Conservation (phyloP, 2,797 vertebrate genomes). For the Sebastes kiyomatsui region DNA sequence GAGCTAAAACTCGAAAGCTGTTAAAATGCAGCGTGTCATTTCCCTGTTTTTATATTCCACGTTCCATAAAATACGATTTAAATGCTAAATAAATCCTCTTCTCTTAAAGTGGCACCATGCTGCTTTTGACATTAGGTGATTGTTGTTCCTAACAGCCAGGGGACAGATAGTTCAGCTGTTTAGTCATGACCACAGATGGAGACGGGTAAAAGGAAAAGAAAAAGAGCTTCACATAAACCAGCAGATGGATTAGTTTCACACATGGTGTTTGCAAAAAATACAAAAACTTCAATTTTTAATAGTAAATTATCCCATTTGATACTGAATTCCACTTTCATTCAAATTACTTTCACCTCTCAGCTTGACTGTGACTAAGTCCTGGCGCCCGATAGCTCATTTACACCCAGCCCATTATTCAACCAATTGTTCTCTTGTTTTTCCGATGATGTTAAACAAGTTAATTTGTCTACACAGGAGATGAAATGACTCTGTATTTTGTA, state of each 20-base stretch:
- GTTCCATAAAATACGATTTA: constrained; percentile 17
- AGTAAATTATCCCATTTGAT: not conserved
- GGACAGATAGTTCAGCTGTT: not conserved
- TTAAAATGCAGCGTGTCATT: not conserved
- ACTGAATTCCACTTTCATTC: not conserved
- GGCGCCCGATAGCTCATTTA: not conserved
- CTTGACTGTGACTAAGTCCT: not conserved
- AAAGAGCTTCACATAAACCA: not conserved
- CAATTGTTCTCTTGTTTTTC: constrained; percentile 8
- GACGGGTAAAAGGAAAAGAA: not conserved
- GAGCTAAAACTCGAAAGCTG: not conserved
- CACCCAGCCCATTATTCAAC: not conserved
- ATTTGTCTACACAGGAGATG: constrained; percentile 1
- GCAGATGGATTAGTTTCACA: not conserved
- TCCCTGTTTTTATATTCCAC: not conserved
- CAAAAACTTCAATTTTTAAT: not conserved
- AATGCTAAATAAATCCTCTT: constrained; percentile 4
- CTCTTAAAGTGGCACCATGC: not conserved
- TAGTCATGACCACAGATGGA: not conserved
- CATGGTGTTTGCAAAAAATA: not conserved
- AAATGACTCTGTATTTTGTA: not conserved
- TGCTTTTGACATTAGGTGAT: not conserved
- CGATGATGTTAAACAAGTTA: not conserved
- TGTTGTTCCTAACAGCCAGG: not conserved
- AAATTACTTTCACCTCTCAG: not conserved